phyloP scores from a whole-genome alignment of 2,888 invertebrate genomes.

The Dioctria rufipes region DNA sequence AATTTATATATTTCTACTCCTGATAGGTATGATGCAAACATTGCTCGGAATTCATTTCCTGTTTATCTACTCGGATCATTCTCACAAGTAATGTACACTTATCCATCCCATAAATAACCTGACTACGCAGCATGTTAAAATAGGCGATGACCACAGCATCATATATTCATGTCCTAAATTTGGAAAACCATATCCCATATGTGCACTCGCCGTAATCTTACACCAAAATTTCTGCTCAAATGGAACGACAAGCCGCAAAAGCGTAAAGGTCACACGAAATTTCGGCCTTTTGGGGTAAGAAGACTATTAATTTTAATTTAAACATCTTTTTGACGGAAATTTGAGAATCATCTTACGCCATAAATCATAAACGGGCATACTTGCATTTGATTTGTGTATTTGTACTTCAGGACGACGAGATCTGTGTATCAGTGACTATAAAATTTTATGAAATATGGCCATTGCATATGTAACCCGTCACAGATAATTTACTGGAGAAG shows the following conservation, averaged over 20 bases:
- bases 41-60: background rate
- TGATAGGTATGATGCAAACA: background rate
- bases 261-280: slow-evolving; percentile 42
- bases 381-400: slow-evolving; percentile 23
- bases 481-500: slow-evolving; percentile 29
- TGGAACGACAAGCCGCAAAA: slow-evolving; percentile 3
- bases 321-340: slow-evolving; percentile 59
- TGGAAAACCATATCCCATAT: background rate
- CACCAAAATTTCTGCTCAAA: slow-evolving; percentile 5
- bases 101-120: too few species aligned
- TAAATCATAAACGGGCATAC: slow-evolving; percentile 50
- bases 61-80: background rate
- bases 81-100: too few species aligned
- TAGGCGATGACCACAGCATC: background rate
- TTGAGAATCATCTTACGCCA: slow-evolving; percentile 55
- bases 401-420: background rate
- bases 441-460: slow-evolving; percentile 31
- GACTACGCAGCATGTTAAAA: background rate
- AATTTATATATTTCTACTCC: background rate
- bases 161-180: background rate
- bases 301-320: slow-evolving; percentile 58
- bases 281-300: slow-evolving; percentile 40
- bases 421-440: background rate
- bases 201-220: slow-evolving; percentile 6
- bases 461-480: slow-evolving; percentile 39